phyloP scores from a whole-genome alignment of 1,140 invertebrate genomes.

The Cyclina sinensis region DNA sequence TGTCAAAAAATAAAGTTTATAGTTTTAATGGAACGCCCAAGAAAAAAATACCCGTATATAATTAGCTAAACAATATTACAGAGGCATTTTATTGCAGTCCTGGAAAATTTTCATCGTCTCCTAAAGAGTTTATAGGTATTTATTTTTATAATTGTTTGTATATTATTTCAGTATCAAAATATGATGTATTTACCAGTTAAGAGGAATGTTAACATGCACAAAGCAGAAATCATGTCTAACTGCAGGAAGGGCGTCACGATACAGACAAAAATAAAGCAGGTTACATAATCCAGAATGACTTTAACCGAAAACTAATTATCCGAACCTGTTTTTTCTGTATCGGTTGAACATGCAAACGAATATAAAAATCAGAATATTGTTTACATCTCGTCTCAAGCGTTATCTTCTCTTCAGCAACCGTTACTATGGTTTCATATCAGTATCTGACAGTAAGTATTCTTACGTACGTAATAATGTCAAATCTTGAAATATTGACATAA shows the following conservation, averaged over 20 bases:
- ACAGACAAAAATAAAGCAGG: slow-evolving; percentile 14
- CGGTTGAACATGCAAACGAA: slow-evolving; percentile 18
- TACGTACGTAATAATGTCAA: slow-evolving; percentile 29
- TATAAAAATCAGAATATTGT: slow-evolving; percentile 56
- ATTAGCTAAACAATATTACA: slow-evolving; percentile 3
- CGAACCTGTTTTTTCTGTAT: slow-evolving; percentile 29
- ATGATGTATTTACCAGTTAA: slow-evolving; percentile 24
- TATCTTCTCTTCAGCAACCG: slow-evolving; percentile 31
- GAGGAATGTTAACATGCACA: slow-evolving; percentile 4
- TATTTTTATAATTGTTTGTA: slow-evolving; percentile 35
- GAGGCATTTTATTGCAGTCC: slow-evolving; percentile 21
- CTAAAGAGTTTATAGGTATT: slow-evolving; percentile 24
- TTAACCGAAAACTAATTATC: slow-evolving; percentile 43
- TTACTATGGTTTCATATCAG: slow-evolving; percentile 47
- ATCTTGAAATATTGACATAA: slow-evolving; percentile 45
- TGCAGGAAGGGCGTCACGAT: slow-evolving; percentile 36
- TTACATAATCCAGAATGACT: slow-evolving; percentile 54
- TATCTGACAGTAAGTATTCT: slow-evolving; percentile 28
- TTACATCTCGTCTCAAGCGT: slow-evolving; percentile 40
- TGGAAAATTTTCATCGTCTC: neutral
- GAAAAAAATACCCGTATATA: neutral
- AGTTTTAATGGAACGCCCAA: neutral
- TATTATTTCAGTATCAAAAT: slow-evolving; percentile 31
- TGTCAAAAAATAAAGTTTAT: neutral
- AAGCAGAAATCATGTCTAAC: slow-evolving; percentile 16